Base-by-base conservation (phyloP, 2,113 vertebrate species). In the Psammodynastes pulverulentus region DNA sequence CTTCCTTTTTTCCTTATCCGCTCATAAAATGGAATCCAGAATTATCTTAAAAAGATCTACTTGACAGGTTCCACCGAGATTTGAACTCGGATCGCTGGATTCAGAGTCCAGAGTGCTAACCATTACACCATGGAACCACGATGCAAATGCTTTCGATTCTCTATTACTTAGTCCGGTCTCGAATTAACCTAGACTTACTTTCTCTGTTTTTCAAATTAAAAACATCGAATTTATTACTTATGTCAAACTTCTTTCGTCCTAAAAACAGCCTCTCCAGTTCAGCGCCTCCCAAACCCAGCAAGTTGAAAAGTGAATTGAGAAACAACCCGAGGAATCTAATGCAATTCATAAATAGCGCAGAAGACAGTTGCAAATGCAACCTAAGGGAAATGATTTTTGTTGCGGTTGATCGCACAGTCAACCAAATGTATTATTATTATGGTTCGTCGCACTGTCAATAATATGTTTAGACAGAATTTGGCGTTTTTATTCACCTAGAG, bases 21-120 rank as follows among this genome's bases (percentile, higher is more conserved):
- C 9, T 34, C 7, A 79, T 79, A 79, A 79, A 79, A 79, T 39
- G 2, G 15, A 39, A 39, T 8, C 6, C 2, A 1, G 67, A 79
- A 79, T 39, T 19, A 1, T 19, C 1, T 39, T 8, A 39, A 79
- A 79, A 79, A 34, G 1, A 2, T 17, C 5, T 1, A 0, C 1
- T 0, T 1, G 0, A 0, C 0, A 96, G 95, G 96, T 96, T 96
- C 95, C 95, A 97, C 97, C 96, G 96, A 97, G 97, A 97, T 97
- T 97, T 97, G 97, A 97, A 97, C 97, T 97, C 97, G 96, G 97
- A 97, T 97, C 96, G 96, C 97, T 98, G 97, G 98, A 98, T 98
- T 98, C 98, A 98, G 87, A 98, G 98, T 98, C 98, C 97, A 98
- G 97, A 98, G 97, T 98, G 97, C 97, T 98, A 96, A 98, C 98